phyloP scores from a whole-genome alignment of 2,113 vertebrate species.

The Brienomyrus brachyistius region DNA sequence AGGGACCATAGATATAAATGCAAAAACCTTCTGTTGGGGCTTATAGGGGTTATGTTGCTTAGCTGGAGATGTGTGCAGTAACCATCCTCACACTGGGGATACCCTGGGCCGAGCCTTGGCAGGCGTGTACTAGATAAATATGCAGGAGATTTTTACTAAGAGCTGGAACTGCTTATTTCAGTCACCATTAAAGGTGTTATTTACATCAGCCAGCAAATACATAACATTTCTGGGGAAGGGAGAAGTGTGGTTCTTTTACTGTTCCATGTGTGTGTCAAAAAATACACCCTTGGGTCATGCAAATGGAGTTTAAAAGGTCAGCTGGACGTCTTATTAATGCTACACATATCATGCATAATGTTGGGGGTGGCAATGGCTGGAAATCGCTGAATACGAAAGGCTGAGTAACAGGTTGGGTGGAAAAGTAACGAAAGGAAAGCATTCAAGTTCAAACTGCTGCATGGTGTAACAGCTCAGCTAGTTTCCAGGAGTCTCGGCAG shows the following conservation, averaged over 20 bases:
- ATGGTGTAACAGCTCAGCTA: neutral
- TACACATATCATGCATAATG: neutral
- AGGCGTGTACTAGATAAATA: neutral
- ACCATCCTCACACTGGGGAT: neutral
- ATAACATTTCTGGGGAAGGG: neutral
- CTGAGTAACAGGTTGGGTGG: neutral
- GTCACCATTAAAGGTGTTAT: neutral
- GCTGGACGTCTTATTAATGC: neutral
- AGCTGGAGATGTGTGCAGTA: neutral
- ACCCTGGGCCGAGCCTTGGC: neutral
- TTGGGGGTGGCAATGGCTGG: neutral
- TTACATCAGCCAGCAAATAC: neutral
- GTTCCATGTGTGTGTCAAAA: neutral
- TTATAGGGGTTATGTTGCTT: neutral
- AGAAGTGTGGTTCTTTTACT: neutral
- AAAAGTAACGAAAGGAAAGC: neutral
- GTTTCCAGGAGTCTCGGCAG: neutral
- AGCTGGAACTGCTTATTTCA: neutral
- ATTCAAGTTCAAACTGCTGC: neutral
- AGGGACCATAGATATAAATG: neutral
- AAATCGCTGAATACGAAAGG: neutral
- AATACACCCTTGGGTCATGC: neutral
- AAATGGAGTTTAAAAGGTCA: neutral
- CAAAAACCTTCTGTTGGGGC: neutral
- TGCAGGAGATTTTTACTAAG: neutral